Percentiles rank a stretch among this genome's conserved stretches.
Conservation (phyloP, 2,888 invertebrate species). For the Nemapogon koenigi region DNA sequence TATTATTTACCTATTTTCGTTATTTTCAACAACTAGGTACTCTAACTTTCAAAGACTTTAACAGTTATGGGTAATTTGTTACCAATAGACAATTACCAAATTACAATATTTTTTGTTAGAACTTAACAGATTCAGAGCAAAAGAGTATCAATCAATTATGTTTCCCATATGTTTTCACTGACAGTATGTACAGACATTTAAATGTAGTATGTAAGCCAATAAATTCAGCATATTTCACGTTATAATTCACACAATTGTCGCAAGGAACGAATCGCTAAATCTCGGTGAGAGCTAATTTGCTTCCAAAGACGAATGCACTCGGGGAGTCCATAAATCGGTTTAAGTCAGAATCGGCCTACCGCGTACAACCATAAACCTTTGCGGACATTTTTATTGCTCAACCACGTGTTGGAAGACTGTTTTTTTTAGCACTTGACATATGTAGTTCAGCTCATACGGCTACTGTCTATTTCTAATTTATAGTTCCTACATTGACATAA, state of each 20-base stretch:
- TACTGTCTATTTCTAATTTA: conserved; percentile 38
- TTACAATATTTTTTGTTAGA: too few relatives aligned
- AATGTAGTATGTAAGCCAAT: too few relatives aligned
- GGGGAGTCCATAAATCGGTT: conserved; percentile 51
- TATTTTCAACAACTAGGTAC: too few relatives aligned
- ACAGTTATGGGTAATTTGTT: too few relatives aligned
- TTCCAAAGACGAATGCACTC: conserved; percentile 59
- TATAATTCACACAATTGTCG: conserved; percentile 4
- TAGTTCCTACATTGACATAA: conserved; percentile 48
- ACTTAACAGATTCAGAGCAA: too few relatives aligned
- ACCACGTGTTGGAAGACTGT: conserved; percentile 53
- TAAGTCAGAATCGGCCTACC: conserved; percentile 59
- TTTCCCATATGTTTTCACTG: too few relatives aligned
- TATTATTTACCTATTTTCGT: too few relatives aligned
- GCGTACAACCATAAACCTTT: conserved; percentile 59
- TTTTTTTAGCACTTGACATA: conserved; percentile 59
- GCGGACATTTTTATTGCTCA: conserved; percentile 60
- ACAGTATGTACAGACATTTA: too few relatives aligned
- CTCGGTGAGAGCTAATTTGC: conserved; percentile 60
- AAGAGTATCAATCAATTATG: too few relatives aligned
- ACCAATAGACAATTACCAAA: too few relatives aligned
- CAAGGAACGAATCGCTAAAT: conserved; percentile 2
- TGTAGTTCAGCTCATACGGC: conserved; percentile 33
- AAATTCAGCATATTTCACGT: too few relatives aligned
- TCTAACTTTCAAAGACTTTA: too few relatives aligned